These are phyloP conservation scores for Ctenicera cuprea DNA, from an alignment of 2,888 invertebrate species.

Conservation along the genomic window DNA sequence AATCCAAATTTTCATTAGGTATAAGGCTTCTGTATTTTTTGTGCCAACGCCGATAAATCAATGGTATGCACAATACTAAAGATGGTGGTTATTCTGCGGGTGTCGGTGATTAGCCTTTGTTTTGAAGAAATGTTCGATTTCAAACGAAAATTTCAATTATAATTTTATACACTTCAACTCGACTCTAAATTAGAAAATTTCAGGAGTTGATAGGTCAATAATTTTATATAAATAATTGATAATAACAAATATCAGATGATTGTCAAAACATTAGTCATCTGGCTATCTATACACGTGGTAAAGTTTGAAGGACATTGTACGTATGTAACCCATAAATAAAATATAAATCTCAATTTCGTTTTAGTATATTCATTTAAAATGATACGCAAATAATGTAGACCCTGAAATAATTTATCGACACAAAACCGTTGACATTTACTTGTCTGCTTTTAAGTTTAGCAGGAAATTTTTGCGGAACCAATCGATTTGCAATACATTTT, in stretches of 20 bases:
- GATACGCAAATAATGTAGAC: conserved; percentile 23
- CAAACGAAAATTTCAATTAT: no score
- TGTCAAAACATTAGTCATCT: conserved; percentile 19
- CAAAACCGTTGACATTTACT: background rate
- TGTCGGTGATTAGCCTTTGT: no score
- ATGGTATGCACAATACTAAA: no score
- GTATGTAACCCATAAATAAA: conserved; percentile 23
- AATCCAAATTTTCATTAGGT: no score
- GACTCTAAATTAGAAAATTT: no score
- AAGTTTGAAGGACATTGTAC: conserved; percentile 24
- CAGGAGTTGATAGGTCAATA: no score
- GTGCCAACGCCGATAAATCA: no score
- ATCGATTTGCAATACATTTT: conserved; percentile 15
- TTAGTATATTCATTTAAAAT: background rate
- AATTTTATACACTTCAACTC: no score
- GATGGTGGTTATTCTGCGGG: no score
- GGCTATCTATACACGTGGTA: conserved; percentile 37
- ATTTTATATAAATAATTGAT: background rate
- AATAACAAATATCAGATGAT: conserved; percentile 28
- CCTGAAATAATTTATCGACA: conserved; percentile 11
- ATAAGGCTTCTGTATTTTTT: no score
- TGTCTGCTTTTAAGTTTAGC: background rate
- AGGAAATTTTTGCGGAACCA: conserved; percentile 18
- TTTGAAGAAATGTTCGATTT: no score
- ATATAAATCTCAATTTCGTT: background rate